Base-by-base conservation (phyloP, 2,888 invertebrate species). In the Epistrophe eligans region DNA sequence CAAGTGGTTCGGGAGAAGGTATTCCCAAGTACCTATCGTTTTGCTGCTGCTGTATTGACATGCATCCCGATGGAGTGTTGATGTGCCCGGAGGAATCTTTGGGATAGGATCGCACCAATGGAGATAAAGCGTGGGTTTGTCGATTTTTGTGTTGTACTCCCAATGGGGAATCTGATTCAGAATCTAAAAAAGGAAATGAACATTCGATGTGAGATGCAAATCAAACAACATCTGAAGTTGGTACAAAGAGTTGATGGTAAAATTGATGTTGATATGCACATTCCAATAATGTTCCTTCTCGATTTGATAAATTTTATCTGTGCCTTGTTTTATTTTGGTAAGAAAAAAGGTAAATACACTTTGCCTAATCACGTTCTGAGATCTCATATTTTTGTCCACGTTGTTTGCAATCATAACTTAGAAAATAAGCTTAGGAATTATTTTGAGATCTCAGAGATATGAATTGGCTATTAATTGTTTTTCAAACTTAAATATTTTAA, bases 21-120 rank as follows among this genome's bases (percentile, higher is more conserved):
- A 62, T n/a, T n/a, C 76, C 43, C 57, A 50, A 28, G 55, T 55
- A 32, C 15, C 15, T 55, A 70, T 43, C 13, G 66, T 40, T 71
- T 70, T 35, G 35, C 35, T 60, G 55, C 48, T 76, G 79, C 50
- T 85, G 73, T 79, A 87, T 87, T 87, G 87, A 82, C 70, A 79
- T 71, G 72, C 81, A 73, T 58, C 60, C 32, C 55, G 64, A 82
- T 71, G 15, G 77, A 35, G 57, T 32, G 55, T 35, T 67, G 73
- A 83, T 66, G 60, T 77, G 60, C 32, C 19, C 7, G 17, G 52
- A 17, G 38, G 60, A 70, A 80, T 71, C 43, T 38, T 55, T 24
- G n/a, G 40, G 58, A 52, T 77, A 48, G 24, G 57, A 62, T 64
- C 45, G 19, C 28, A 28, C 24, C 38, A n/a, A 28, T 9, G 11